Percentiles rank a stretch among this genome's conserved stretches.
Evolutionary conservation across 2,797 vertebrate species (phyloP).

Genomic region (Ataeniobius toweri): DNA sequence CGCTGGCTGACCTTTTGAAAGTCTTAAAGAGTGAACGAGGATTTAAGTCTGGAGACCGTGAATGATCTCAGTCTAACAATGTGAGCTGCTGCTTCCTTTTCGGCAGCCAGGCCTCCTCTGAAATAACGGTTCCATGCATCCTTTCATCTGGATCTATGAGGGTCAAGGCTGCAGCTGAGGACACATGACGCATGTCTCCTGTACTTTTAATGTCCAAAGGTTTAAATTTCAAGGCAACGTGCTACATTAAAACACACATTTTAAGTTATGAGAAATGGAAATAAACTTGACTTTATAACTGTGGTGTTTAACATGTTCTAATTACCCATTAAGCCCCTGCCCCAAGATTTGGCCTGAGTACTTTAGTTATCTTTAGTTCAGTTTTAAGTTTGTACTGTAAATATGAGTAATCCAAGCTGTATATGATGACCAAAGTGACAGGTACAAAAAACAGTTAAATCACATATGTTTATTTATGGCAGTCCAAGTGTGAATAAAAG

Average conservation of each 20-base stretch:
- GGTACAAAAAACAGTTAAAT: background rate
- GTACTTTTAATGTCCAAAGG: background rate
- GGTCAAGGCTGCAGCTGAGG: background rate
- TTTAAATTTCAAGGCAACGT: background rate
- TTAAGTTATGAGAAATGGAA: background rate
- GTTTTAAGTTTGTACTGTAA: background rate
- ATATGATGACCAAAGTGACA: background rate
- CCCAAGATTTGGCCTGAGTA: background rate
- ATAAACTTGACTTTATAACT: background rate
- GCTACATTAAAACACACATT: background rate
- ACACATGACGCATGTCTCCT: background rate
- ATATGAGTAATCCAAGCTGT: background rate
- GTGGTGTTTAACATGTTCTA: background rate
- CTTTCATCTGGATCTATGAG: conserved; percentile 12
- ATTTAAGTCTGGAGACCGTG: conserved; percentile 49
- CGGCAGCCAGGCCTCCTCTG: conserved; percentile 52
- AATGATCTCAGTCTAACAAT: conserved; percentile 74
- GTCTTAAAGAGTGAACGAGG: conserved; percentile 11
- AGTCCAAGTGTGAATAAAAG: background rate
- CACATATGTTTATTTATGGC: background rate
- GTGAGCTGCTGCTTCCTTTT: conserved; percentile 63
- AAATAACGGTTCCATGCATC: conserved; percentile 47
- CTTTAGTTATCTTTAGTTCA: background rate
- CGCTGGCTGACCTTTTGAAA: background rate
- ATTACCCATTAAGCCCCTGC: background rate